A percentile compares a stretch with the other conserved stretches of the same genome.
phyloP scores from a whole-genome alignment of 2,113 vertebrate genomes.

The Myotis brandtii region DNA sequence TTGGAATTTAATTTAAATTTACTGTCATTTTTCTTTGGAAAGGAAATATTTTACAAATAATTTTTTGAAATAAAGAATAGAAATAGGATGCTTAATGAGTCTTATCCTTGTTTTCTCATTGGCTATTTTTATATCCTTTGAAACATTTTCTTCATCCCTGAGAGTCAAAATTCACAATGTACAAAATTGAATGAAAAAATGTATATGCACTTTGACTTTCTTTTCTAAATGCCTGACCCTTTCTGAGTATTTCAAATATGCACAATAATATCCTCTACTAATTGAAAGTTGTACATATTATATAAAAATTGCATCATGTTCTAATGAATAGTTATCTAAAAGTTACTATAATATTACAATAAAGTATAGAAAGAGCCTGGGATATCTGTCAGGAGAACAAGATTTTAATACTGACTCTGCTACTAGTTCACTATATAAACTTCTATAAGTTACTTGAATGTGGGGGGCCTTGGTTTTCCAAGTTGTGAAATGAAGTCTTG shows the following conservation, averaged over 20 bases:
- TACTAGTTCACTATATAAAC: neutral
- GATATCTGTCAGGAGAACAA: neutral
- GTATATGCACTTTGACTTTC: slow-evolving; percentile 46
- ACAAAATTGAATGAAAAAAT: neutral
- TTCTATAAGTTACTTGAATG: neutral
- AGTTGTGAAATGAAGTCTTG: neutral
- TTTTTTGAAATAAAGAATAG: neutral
- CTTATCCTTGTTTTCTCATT: neutral
- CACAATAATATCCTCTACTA: slow-evolving; percentile 32
- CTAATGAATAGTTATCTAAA: slow-evolving; percentile 41
- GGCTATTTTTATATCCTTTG: neutral
- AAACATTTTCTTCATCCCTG: neutral
- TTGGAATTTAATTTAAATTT: slow-evolving; percentile 40
- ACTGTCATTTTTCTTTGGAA: neutral
- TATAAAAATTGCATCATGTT: neutral
- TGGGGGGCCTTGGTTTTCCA: neutral
- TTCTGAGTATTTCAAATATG: slow-evolving; percentile 51
- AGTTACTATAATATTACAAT: neutral
- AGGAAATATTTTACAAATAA: neutral
- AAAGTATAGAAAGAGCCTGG: neutral
- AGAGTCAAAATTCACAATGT: neutral
- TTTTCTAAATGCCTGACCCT: slow-evolving; percentile 11
- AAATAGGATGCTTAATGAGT: neutral
- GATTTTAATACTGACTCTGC: neutral
- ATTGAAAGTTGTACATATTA: slow-evolving; percentile 29